Base-by-base conservation (phyloP, 2,888 invertebrate genomes). In the Gasteruption jaculator region DNA sequence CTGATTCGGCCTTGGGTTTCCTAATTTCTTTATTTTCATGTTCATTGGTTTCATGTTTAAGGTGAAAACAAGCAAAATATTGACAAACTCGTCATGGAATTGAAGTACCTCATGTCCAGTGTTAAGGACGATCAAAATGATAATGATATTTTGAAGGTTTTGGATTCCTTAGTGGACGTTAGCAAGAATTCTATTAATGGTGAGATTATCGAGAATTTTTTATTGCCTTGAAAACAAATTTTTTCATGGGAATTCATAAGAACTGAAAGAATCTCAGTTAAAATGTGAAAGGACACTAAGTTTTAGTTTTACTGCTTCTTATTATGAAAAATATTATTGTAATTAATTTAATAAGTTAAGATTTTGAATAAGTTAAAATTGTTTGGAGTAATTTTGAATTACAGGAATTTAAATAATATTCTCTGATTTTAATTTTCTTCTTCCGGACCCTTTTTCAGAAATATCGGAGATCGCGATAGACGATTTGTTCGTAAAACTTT, bases 401-500 rank as follows among this genome's bases (percentile, higher is more conserved):
- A n/a, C n/a, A n/a, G n/a, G n/a, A n/a, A n/a, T n/a, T n/a, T n/a
- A n/a, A 8, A 1, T 14, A 4, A 22, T 0, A 8, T 30, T 18
- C 8, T 22, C 7, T 12, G 5, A 22, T 4, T 2, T 18, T 2
- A 7, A 15, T 30, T 20, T 25, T 29, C 27, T 29, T 31, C 10
- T 31, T 11, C 10, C 26, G 2, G 26, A 8, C 24, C 10, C 22
- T 27, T 39, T 56, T 45, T 7, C 55, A 62, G 66, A 60, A 25
- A 48, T 45, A 22, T 47, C 52, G 5, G 51, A 56, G 14, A 50
- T 61, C 38, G 42, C 48, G 5, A 48, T 58, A 22, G 61, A 64
- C 16, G 56, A 65, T 44, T 54, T 63, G 21, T 64, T 67, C 41
- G 19, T 61, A 16, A 56, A 45, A 5, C 46, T 67, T 6, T 41